Conservation (phyloP, 2,888 invertebrate species). For the Scaptomyza cyrtandrae region DNA sequence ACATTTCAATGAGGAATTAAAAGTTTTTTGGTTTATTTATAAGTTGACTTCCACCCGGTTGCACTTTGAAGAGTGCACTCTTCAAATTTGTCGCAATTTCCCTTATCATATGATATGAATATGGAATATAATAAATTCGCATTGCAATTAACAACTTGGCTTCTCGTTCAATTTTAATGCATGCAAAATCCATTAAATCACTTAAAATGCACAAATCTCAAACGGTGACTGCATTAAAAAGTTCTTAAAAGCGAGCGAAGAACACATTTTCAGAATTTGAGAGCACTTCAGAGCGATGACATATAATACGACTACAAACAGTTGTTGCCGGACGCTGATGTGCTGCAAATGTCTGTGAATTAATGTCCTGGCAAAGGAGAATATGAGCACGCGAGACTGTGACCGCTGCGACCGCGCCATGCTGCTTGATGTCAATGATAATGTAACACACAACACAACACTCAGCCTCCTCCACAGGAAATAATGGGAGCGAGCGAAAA, state of each 20-base stretch:
- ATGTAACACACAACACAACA: constrained; percentile 66
- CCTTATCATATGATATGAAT: constrained; percentile 46
- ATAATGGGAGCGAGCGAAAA: neutral
- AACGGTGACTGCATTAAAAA: constrained; percentile 45
- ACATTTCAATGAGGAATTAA: constrained; percentile 7
- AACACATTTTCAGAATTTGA: constrained; percentile 37
- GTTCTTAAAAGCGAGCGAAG: constrained; percentile 28
- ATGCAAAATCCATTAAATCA: constrained; percentile 81
- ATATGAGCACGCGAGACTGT: constrained; percentile 6
- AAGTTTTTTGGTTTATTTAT: constrained; percentile 3
- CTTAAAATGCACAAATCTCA: constrained; percentile 57
- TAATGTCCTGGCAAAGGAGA: constrained; percentile 50
- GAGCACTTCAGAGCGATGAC: constrained; percentile 74
- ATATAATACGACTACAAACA: constrained; percentile 80
- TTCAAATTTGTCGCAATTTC: constrained; percentile 60
- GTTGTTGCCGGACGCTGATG: constrained; percentile 41
- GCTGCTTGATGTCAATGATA: constrained; percentile 68
- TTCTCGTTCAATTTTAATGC: constrained; percentile 57
- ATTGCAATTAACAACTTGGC: constrained; percentile 73
- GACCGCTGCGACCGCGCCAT: constrained; percentile 19
- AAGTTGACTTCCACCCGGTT: constrained; percentile 27
- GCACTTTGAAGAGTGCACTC: constrained; percentile 37
- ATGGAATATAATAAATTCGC: constrained; percentile 62
- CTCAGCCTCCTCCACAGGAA: constrained; percentile 59
- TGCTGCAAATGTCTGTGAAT: constrained; percentile 40